Conservation (phyloP, 2,113 vertebrate genomes). For the Ondatra zibethicus region DNA sequence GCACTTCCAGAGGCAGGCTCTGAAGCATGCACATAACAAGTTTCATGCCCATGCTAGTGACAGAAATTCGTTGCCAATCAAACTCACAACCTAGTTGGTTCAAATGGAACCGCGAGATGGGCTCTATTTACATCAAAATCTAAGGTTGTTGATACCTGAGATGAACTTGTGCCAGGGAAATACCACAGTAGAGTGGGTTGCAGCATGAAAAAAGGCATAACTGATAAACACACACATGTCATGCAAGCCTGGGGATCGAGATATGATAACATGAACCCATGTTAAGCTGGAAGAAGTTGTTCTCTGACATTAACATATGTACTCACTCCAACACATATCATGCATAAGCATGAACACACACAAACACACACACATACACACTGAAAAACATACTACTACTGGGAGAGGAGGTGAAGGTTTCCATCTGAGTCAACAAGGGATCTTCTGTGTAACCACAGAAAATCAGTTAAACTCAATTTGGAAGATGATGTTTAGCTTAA, state of each 20-base stretch:
- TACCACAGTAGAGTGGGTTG: background rate
- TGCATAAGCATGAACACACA: background rate
- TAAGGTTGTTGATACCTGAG: background rate
- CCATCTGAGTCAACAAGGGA: background rate
- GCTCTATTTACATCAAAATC: background rate
- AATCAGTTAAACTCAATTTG: conserved; percentile 36
- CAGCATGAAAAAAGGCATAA: background rate
- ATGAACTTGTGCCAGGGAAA: background rate
- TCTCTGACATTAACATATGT: background rate
- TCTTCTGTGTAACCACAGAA: background rate
- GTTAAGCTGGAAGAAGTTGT: background rate
- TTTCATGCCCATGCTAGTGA: background rate
- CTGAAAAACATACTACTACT: background rate
- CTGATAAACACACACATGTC: background rate
- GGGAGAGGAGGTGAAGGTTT: background rate
- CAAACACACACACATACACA: background rate
- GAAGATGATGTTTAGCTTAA: conserved; percentile 10
- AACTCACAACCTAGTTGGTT: background rate
- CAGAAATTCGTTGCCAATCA: background rate
- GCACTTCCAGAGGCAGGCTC: conserved; percentile 21
- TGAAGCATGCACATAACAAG: background rate
- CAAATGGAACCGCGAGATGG: background rate
- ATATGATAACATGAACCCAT: background rate
- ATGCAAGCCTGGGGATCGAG: background rate
- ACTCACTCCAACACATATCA: background rate